These are phyloP conservation scores for Chrysaora quinquecirrha DNA, from an alignment of 30 jellyfish, hydroid and myxozoan species.

Conservation along the genomic window DNA sequence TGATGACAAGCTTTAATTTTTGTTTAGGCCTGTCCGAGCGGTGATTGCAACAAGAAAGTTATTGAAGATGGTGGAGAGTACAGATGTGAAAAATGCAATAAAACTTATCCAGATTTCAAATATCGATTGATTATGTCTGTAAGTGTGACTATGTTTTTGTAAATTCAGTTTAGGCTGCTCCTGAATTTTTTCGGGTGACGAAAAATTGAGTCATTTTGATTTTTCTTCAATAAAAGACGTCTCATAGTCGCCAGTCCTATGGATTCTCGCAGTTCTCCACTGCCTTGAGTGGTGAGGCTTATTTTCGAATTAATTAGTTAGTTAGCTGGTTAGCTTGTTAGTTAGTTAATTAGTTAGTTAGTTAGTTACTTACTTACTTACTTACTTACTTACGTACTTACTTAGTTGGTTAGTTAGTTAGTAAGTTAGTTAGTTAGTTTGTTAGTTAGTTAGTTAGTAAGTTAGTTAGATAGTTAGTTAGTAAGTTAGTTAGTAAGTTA, in stretches of 20 bases:
- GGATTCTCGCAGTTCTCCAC: background rate
- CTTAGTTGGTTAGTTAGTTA: too few species aligned
- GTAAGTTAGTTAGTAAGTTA: too few species aligned
- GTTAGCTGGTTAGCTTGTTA: too few species aligned
- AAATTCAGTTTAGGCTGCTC: background rate
- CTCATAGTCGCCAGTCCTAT: background rate
- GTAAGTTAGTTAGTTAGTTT: too few species aligned
- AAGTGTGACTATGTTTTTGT: background rate
- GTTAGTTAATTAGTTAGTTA: too few species aligned
- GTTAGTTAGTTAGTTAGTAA: too few species aligned
- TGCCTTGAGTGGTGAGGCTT: background rate
- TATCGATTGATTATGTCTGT: constrained; percentile 90
- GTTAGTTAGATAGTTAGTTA: too few species aligned
- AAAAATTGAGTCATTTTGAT: background rate
- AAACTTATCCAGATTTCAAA: constrained; percentile 81
- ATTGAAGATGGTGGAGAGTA: constrained; percentile 90
- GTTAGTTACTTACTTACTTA: too few species aligned
- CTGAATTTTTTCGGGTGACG: background rate
- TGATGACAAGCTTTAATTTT: constrained; percentile 4
- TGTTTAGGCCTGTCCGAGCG: constrained; percentile 99
- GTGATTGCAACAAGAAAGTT: constrained; percentile 98
- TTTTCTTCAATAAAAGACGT: background rate
- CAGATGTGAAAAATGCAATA: constrained; percentile 99
- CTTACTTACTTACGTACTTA: too few species aligned
- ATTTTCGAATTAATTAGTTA: too few species aligned